Conservation (phyloP, 2,113 vertebrate species). For the Leptodactylus fuscus region DNA sequence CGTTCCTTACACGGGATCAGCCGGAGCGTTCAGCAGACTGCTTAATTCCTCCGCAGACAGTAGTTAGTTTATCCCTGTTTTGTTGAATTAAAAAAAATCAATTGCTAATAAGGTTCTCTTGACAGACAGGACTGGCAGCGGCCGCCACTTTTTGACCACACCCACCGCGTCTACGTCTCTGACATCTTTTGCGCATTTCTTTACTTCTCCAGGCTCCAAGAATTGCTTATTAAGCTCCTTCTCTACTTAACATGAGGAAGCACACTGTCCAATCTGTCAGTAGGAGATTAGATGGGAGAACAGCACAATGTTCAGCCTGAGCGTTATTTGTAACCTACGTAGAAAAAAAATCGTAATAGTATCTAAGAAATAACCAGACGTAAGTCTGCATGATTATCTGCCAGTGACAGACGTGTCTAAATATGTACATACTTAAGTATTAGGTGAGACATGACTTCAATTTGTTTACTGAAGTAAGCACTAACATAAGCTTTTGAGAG, state of each 20-base stretch:
- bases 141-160: conserved; percentile 35
- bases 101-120: not conserved
- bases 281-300: conserved; percentile 31
- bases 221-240: conserved; percentile 42
- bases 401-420: conserved; percentile 47
- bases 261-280: conserved; percentile 51
- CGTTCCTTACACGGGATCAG: not conserved
- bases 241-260: conserved; percentile 42
- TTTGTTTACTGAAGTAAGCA: conserved; percentile 29
- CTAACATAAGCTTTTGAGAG: conserved; percentile 31
- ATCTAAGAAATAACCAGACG: conserved; percentile 33
- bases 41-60: conserved; percentile 23
- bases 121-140: conserved; percentile 19
- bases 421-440: conserved; percentile 41
- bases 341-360: conserved; percentile 31
- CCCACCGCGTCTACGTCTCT: conserved; percentile 21
- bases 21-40: not conserved
- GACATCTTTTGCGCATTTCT: conserved; percentile 24
- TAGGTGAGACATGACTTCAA: conserved; percentile 50
- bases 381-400: conserved; percentile 34
- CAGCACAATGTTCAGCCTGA: conserved; percentile 34
- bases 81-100: conserved; percentile 14
- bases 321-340: conserved; percentile 23
- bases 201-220: conserved; percentile 11
- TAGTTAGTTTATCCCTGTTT: conserved; percentile 43